Percentiles rank a stretch among this genome's conserved stretches.
phyloP scores from a whole-genome alignment of 2,888 invertebrate genomes.

The Sepiola atlantica region DNA sequence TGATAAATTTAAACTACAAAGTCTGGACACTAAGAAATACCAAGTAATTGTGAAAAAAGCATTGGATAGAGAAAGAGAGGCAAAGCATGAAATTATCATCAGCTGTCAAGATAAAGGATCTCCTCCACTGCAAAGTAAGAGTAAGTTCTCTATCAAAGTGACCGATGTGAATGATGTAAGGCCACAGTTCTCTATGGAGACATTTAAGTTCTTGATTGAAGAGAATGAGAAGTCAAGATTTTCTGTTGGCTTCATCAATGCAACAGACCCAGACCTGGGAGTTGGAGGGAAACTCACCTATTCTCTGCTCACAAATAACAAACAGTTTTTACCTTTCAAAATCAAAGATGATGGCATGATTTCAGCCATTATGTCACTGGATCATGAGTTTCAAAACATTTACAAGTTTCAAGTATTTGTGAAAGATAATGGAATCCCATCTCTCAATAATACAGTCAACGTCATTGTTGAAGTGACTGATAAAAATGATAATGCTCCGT shows the following conservation, averaged over 20 bases:
- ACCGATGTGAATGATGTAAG: conserved; percentile 32
- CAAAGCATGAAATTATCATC: conserved; percentile 32
- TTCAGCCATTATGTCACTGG: neutral
- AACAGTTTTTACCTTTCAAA: conserved; percentile 21
- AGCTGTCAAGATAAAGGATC: conserved; percentile 32
- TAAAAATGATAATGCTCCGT: conserved; percentile 22
- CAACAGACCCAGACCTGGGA: conserved; percentile 15
- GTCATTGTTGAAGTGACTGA: conserved; percentile 32
- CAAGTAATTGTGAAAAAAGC: conserved; percentile 10
- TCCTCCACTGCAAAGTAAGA: conserved; percentile 15
- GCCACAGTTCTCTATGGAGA: conserved; percentile 10
- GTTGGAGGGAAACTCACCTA: conserved; percentile 10
- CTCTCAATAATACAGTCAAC: neutral
- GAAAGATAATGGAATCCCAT: conserved; percentile 21
- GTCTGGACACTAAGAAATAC: neutral
- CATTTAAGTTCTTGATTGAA: neutral
- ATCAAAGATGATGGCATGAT: conserved; percentile 10
- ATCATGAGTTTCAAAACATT: conserved; percentile 10
- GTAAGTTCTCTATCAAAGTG: neutral
- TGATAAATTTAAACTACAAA: neutral
- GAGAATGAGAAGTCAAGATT: neutral
- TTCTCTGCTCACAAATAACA: neutral
- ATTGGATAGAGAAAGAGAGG: conserved; percentile 32
- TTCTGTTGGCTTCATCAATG: neutral
- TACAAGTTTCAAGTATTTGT: conserved; percentile 21